Base-by-base conservation (phyloP, 2,797 vertebrate genomes). In the Eulemur coronatus region DNA sequence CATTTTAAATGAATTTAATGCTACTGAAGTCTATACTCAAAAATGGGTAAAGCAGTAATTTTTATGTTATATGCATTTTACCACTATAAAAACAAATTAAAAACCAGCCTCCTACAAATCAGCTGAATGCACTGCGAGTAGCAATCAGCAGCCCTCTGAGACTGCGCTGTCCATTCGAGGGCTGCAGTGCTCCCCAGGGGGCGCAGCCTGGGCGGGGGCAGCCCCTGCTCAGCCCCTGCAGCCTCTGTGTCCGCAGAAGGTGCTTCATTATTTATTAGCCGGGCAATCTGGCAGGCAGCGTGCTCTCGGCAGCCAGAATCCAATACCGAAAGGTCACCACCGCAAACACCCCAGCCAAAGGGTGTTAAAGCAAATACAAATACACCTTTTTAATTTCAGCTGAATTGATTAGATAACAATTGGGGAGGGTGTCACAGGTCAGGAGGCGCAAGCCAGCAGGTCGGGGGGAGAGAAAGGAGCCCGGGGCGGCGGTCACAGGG, bases 341-440 rank as follows among this genome's bases (percentile, higher is more conserved):
- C 91, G 93, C 96, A 97, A 98, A 98, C 97, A 94, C 97, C 92
- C 78, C 93, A 97, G 98, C 97, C 97, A 98, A 98, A 98, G 97
- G 97, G 97, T 98, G 96, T 97, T 97, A 98, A 96, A 97, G 97
- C 98, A 99, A 99, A 99, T 98, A 98, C 98, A 98, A 98, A 98
- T 97, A 98, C 97, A 98, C 97, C 98, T 98, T 98, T 98, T 98
- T 98, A 98, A 98, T 98, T 99, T 98, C 94, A 95, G 97, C 97
- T 97, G 98, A 98, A 98, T 98, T 98, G 98, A 99, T 98, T 98
- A 98, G 98, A 98, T 97, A 98, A 98, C 98, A 98, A 98, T 98
- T 97, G 97, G 98, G 97, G 98, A 98, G 97, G 96, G 98, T 98
- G 98, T 98, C 98, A 98, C 97, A 98, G 98, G 98, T 99, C 99